Conservation (phyloP, 35 echinoderm and acorn worm genomes). For the Patiria miniata region DNA sequence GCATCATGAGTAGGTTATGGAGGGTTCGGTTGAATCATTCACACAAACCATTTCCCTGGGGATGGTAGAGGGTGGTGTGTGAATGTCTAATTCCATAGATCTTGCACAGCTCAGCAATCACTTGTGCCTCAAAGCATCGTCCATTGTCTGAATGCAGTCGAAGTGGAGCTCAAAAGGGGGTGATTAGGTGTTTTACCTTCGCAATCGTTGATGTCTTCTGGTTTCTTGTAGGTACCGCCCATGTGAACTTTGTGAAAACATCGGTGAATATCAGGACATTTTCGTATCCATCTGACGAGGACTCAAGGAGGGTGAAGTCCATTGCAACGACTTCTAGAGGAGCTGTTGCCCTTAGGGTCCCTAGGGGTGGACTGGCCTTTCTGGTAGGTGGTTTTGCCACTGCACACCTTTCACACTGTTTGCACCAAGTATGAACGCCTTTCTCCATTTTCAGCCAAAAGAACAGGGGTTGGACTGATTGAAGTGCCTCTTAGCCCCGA, state of each 20-base stretch:
- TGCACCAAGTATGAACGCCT: constrained; percentile 21
- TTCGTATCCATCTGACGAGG: constrained; percentile 33
- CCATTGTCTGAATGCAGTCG: constrained; percentile 61
- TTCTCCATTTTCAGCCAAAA: constrained; percentile 61
- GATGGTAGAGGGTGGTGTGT: too few relatives aligned
- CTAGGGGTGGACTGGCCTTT: constrained; percentile 12
- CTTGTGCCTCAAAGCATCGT: constrained; percentile 37
- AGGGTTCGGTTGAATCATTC: constrained; percentile 62
- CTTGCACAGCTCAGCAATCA: constrained; percentile 66
- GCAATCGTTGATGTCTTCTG: constrained; percentile 71
- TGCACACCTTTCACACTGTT: constrained; percentile 47
- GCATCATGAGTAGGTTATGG: constrained; percentile 55
- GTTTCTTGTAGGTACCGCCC: constrained; percentile 32
- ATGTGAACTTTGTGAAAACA: constrained; percentile 46
- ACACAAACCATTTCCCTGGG: constrained; percentile 62
- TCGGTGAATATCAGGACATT: constrained; percentile 81
- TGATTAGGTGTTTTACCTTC: constrained; percentile 59
- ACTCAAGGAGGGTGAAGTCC: constrained; percentile 55
- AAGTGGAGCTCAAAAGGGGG: constrained; percentile 63
- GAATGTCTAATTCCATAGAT: too few relatives aligned
- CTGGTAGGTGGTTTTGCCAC: constrained; percentile 32
- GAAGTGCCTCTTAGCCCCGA: constrained; percentile 34
- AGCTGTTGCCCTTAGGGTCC: constrained; percentile 40
- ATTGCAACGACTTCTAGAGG: constrained; percentile 22
- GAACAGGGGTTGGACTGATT: neutral